phyloP scores from a whole-genome alignment of 2,888 invertebrate species.

The Pseudococcus longispinus region DNA sequence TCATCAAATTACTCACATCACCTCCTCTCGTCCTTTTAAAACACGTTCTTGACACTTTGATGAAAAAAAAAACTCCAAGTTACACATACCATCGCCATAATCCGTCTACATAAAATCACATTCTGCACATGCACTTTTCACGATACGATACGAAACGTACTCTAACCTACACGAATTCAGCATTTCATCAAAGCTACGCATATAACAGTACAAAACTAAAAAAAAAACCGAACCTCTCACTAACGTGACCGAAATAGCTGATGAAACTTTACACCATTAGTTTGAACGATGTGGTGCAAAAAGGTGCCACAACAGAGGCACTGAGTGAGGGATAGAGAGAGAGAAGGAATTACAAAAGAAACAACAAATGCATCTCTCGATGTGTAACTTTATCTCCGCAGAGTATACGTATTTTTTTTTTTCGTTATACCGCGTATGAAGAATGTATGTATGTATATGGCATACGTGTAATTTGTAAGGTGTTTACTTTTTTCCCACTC shows the following conservation, averaged over 20 bases:
- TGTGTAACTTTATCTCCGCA: background rate
- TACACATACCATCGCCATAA: no score
- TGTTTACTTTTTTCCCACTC: background rate
- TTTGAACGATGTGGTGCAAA: background rate
- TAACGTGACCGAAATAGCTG: constrained; percentile 2
- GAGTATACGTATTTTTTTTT: background rate
- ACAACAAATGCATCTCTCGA: background rate
- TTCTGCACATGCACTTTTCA: background rate
- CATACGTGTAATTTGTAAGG: background rate
- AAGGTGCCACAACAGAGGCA: background rate
- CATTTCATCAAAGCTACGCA: background rate
- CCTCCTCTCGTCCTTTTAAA: no score
- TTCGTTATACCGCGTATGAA: background rate
- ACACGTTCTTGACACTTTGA: no score
- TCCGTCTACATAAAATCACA: background rate
- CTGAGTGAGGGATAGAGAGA: background rate
- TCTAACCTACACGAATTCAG: background rate
- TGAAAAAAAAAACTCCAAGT: background rate
- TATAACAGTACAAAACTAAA: background rate
- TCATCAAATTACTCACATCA: no score
- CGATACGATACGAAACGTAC: no score
- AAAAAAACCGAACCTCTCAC: background rate
- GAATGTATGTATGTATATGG: background rate
- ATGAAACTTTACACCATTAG: constrained; percentile 1
- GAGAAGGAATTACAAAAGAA: background rate